Evolutionary conservation across 2,888 invertebrate species (phyloP), one percentile per base, ranked within the genome.

Genomic region (Trypoxylon attenuatum): DNA sequence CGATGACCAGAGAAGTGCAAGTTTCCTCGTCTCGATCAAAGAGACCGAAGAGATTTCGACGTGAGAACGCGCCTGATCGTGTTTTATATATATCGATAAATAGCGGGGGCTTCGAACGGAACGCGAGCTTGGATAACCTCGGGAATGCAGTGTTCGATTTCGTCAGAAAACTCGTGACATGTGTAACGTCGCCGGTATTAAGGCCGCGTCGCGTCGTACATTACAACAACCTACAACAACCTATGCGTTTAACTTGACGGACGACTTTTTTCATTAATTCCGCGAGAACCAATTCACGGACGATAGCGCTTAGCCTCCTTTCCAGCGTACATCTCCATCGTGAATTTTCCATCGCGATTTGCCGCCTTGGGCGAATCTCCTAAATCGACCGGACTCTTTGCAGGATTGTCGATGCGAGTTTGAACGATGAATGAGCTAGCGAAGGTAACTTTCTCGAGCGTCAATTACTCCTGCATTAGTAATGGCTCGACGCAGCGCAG

Each of bases 241-340:
- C n/a, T n/a, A n/a, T n/a, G n/a, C n/a, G n/a, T n/a, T n/a, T 41
- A 63, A 68, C 41, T 63, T 62, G 69, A 61, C 71, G 52, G 52
- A 65, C 75, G 53, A 66, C 74, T 76, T 75, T 73, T 58, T 42
- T 23, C 22, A 46, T 69, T 69, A 71, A 67, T 64, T 73, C 72
- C 64, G 57, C 70, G 75, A 58, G 73, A 76, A 76, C 76, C 76
- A 80, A 80, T 80, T 80, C 78, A 77, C 73, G 75, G 58, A 79
- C 76, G 71, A 69, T 73, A 77, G 78, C 77, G 78, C 79, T 80
- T 80, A 77, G 76, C 69, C 76, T 76, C 76, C 69, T 76, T 76
- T 75, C 76, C 60, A 58, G 45, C 38, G 22, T 66, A 53, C 51
- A 60, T 69, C 60, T 53, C 59, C 65, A 49, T 39, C 47, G 27